phyloP scores from a whole-genome alignment of 2,797 vertebrate genomes.

The Amazona finschi region DNA sequence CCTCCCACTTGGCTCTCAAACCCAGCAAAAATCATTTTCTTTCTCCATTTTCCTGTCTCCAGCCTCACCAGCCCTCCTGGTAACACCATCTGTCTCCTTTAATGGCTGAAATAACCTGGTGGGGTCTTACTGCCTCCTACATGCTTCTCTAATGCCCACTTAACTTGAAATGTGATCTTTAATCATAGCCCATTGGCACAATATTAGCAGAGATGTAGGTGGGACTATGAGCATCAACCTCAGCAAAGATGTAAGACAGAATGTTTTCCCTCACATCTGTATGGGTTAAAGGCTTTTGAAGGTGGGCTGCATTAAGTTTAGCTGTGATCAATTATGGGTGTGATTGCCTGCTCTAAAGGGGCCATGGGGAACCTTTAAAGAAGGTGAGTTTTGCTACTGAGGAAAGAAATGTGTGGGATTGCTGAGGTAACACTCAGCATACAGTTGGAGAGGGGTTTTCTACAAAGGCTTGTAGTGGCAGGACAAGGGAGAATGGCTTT shows the following conservation, averaged over 20 bases:
- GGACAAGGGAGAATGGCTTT: not conserved
- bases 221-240: not conserved
- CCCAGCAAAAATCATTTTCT: not conserved
- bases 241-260: not conserved
- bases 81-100: not conserved
- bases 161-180: not conserved
- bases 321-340: not conserved
- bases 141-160: not conserved
- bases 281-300: not conserved
- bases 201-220: not conserved
- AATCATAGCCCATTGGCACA: not conserved
- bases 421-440: not conserved
- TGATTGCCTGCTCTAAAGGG: not conserved
- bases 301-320: not conserved
- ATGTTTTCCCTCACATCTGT: not conserved
- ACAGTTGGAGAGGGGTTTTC: not conserved
- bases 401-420: not conserved
- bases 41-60: not conserved
- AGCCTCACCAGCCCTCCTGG: not conserved
- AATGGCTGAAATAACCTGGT: not conserved
- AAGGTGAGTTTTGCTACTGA: not conserved
- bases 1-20: not conserved
- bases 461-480: not conserved
- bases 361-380: not conserved
- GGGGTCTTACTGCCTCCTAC: not conserved